A percentile compares a stretch with the other conserved stretches of the same genome.
phyloP scores from a whole-genome alignment of 2,888 invertebrate species.

The Eupithecia abbreviata region DNA sequence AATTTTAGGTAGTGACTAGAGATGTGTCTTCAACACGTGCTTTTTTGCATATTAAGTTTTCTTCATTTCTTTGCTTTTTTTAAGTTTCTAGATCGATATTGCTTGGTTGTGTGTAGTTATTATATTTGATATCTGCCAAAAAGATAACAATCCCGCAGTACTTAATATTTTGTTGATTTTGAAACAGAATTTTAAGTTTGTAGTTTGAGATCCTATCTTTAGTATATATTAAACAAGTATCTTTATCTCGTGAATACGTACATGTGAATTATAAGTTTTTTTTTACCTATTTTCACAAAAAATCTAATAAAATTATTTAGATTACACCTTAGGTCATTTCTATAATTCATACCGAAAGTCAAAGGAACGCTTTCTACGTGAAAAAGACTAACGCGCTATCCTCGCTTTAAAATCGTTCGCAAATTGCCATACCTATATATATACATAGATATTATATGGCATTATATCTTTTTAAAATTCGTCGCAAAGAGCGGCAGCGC shows the following conservation, averaged over 20 bases:
- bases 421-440: too few relatives aligned
- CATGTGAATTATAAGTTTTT: background rate
- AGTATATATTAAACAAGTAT: background rate
- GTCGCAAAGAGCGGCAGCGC: too few relatives aligned
- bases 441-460: too few relatives aligned
- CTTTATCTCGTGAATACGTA: background rate
- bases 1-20: background rate
- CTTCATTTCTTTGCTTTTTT: background rate
- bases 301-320: too few relatives aligned
- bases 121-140: background rate
- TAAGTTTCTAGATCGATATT: background rate
- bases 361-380: too few relatives aligned
- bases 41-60: background rate
- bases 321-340: too few relatives aligned
- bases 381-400: too few relatives aligned
- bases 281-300: too few relatives aligned
- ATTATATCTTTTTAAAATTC: too few relatives aligned
- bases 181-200: background rate
- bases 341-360: too few relatives aligned
- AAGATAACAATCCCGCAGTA: background rate
- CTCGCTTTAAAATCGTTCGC: too few relatives aligned
- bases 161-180: background rate
- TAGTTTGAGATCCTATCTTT: background rate
- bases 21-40: background rate
- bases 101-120: background rate